phyloP scores from a whole-genome alignment of 1,140 invertebrate genomes.

The Hyphantria cunea region DNA sequence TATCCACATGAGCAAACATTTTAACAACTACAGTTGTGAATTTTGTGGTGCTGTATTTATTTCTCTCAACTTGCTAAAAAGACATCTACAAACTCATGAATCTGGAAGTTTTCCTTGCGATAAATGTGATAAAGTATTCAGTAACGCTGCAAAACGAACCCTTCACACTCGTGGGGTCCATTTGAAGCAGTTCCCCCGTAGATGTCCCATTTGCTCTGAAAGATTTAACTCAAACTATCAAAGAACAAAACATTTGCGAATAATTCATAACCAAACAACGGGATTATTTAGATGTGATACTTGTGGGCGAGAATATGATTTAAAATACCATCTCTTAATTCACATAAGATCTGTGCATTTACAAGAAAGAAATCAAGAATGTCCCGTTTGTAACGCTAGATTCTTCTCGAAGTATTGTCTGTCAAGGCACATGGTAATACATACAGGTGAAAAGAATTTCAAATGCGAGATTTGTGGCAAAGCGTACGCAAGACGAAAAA shows the following conservation, averaged over 20 bases:
- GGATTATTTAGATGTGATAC: conserved; percentile 58
- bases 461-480: conserved; percentile 82
- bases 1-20: conserved; percentile 74
- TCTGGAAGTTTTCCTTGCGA: conserved; percentile 62
- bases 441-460: conserved; percentile 83
- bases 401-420: conserved; percentile 88
- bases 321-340: conserved; percentile 66
- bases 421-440: conserved; percentile 86
- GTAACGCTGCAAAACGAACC: conserved; percentile 50
- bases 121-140: conserved; percentile 67
- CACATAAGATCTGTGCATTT: conserved; percentile 80
- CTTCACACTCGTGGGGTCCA: conserved; percentile 57
- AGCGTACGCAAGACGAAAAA: conserved; percentile 86
- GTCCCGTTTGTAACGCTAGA: conserved; percentile 83
- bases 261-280: conserved; percentile 55
- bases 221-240: conserved; percentile 67
- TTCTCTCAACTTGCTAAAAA: conserved; percentile 72
- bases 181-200: conserved; percentile 50
- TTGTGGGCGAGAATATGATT: conserved; percentile 59
- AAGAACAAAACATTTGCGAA: conserved; percentile 60
- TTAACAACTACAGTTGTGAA: conserved; percentile 70
- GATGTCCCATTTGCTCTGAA: conserved; percentile 65
- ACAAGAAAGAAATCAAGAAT: conserved; percentile 80
- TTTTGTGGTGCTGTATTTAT: conserved; percentile 76
- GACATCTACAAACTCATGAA: conserved; percentile 72